Conservation (phyloP, 1,140 invertebrate species). For the Paramacrobiotus metropolitanus region DNA sequence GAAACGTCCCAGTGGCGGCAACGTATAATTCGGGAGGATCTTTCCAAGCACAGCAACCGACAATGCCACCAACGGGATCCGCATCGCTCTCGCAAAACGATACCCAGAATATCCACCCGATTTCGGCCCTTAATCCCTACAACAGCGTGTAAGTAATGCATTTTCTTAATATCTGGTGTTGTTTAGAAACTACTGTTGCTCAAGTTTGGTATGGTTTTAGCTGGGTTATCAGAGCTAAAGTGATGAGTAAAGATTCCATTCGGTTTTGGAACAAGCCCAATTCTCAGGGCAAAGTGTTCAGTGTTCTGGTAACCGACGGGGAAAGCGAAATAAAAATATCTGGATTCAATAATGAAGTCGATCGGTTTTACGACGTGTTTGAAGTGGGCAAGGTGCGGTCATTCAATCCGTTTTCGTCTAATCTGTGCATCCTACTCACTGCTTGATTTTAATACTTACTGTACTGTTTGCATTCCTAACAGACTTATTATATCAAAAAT, state of each 20-base stretch:
- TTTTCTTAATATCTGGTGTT: neutral
- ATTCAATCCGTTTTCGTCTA: slow-evolving; percentile 10
- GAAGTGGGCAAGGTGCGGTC: slow-evolving; percentile 36
- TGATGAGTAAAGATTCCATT: slow-evolving; percentile 55
- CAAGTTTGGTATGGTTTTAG: slow-evolving; percentile 21
- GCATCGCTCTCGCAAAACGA: too few relatives aligned
- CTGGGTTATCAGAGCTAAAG: slow-evolving; percentile 74
- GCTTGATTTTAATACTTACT: too few relatives aligned
- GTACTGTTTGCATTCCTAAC: slow-evolving; percentile 24
- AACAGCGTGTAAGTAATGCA: neutral
- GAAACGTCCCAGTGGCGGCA: too few relatives aligned
- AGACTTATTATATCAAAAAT: slow-evolving; percentile 66
- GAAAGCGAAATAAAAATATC: slow-evolving; percentile 83
- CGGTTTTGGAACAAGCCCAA: slow-evolving; percentile 67
- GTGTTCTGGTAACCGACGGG: slow-evolving; percentile 71
- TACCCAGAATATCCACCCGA: too few relatives aligned
- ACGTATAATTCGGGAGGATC: neutral
- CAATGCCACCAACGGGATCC: too few relatives aligned
- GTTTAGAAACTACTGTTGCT: neutral
- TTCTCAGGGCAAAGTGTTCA: slow-evolving; percentile 81
- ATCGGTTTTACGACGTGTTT: slow-evolving; percentile 70
- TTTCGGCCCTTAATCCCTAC: too few relatives aligned
- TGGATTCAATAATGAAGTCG: slow-evolving; percentile 65
- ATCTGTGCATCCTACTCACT: slow-evolving; percentile 32
- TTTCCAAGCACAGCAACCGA: too few relatives aligned